Percentiles rank a stretch among this genome's conserved stretches.
Conservation (phyloP, 2,113 vertebrate species). For the Leuciscus idus region DNA sequence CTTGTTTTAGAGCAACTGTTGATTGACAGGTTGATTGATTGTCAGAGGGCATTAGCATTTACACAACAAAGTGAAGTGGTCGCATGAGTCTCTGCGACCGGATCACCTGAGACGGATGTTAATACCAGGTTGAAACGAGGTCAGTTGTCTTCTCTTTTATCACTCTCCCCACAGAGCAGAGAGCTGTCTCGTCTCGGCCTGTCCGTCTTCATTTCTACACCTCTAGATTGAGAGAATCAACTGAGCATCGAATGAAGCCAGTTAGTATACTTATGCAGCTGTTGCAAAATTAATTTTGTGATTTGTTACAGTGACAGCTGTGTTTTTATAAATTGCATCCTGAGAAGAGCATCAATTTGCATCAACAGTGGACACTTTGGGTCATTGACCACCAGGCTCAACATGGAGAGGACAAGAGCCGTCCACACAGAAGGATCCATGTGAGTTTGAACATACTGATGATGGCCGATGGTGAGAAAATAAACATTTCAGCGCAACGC, state of each 20-base stretch:
- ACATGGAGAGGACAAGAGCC: background rate
- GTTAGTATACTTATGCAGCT: background rate
- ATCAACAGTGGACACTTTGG: background rate
- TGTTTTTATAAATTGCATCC: background rate
- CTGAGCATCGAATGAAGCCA: background rate
- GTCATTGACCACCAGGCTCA: background rate
- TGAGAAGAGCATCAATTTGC: background rate
- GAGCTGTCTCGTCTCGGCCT: background rate
- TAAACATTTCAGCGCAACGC: background rate
- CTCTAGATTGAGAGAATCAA: background rate
- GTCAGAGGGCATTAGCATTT: background rate
- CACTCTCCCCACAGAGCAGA: background rate
- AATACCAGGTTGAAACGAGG: background rate
- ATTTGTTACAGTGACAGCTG: background rate
- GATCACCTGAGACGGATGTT: conserved; percentile 5
- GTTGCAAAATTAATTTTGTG: background rate
- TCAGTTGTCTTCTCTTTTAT: background rate
- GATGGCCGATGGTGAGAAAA: conserved; percentile 11
- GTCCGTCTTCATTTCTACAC: background rate
- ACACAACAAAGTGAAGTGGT: no score
- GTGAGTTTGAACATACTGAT: background rate
- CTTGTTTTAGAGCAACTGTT: background rate
- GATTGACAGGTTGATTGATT: background rate
- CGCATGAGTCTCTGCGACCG: no score
- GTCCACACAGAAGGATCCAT: background rate